Evolutionary conservation across 2,797 vertebrate species (phyloP).

Genomic region (Microctenopoma steveboyesi): DNA sequence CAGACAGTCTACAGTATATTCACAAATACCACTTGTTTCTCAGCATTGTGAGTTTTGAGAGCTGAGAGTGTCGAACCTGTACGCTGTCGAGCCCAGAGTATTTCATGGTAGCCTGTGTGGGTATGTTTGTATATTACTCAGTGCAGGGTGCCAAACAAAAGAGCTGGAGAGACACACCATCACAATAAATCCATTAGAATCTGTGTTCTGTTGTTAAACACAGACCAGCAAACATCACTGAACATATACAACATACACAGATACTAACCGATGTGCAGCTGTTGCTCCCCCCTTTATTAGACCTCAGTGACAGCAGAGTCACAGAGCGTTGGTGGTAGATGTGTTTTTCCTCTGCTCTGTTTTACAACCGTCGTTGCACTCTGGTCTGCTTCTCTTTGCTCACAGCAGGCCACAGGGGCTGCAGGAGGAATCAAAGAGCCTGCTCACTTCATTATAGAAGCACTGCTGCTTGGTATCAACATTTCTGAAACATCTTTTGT

Average conservation of each 20-base stretch:
- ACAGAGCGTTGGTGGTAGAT: constrained; percentile 19
- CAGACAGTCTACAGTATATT: neutral
- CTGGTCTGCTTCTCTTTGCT: constrained; percentile 66
- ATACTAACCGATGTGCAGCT: constrained; percentile 43
- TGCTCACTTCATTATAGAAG: constrained; percentile 62
- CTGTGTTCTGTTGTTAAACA: neutral
- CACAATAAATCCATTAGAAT: neutral
- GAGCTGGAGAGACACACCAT: neutral
- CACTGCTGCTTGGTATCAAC: constrained; percentile 44
- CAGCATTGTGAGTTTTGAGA: neutral
- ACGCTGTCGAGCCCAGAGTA: neutral
- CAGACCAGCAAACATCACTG: neutral
- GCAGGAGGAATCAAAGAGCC: constrained; percentile 65
- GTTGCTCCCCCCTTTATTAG: constrained; percentile 39
- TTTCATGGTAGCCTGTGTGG: neutral
- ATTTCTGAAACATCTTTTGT: constrained; percentile 15
- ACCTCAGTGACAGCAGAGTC: constrained; percentile 34
- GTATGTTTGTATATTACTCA: neutral
- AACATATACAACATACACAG: constrained; percentile 21
- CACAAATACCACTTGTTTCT: constrained; percentile 1
- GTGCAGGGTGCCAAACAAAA: neutral
- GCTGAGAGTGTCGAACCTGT: neutral
- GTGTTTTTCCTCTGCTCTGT: constrained; percentile 34
- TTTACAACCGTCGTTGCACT: constrained; percentile 64
- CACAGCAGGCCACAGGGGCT: constrained; percentile 64